phyloP scores from a whole-genome alignment of 2,888 invertebrate species.

The Nomada lathburiana region DNA sequence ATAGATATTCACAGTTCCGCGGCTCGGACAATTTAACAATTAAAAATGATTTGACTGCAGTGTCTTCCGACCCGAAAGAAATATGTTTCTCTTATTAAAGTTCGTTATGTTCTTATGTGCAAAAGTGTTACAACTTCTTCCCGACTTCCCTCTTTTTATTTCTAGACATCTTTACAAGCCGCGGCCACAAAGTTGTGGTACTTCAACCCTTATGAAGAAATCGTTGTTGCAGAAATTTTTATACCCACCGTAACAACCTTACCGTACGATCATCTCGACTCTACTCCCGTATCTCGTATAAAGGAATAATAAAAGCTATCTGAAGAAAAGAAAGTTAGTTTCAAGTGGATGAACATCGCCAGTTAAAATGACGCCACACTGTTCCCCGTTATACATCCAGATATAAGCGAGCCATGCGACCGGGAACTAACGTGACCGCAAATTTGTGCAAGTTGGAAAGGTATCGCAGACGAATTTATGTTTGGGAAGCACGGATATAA shows the following conservation, averaged over 20 bases:
- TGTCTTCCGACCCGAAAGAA: not conserved
- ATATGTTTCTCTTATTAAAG: not conserved
- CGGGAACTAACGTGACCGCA: constrained; percentile 55
- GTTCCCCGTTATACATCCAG: constrained; percentile 26
- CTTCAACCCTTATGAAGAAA: constrained; percentile 11
- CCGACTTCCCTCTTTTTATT: constrained; percentile 1
- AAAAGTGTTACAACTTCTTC: not conserved
- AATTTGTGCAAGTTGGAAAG: constrained; percentile 52
- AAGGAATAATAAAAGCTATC: not conserved
- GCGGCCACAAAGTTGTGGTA: constrained; percentile 11
- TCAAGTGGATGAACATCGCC: constrained; percentile 49
- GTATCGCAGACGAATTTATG: constrained; percentile 28
- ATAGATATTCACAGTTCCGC: too few relatives aligned
- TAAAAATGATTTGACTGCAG: too few relatives aligned
- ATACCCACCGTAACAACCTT: constrained; percentile 7
- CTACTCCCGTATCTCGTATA: not conserved
- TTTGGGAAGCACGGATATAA: constrained; percentile 34
- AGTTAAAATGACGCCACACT: constrained; percentile 53
- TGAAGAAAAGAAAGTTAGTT: constrained; percentile 46
- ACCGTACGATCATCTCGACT: constrained; percentile 4
- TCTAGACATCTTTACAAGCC: constrained; percentile 5
- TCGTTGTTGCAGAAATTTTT: constrained; percentile 24
- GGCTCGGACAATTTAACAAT: too few relatives aligned
- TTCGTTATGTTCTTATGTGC: not conserved
- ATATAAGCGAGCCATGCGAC: constrained; percentile 48